Percentiles rank a stretch among this genome's conserved stretches.
Evolutionary conservation across 2,797 vertebrate genomes (phyloP).

Genomic region (Neosalanx taihuensis): DNA sequence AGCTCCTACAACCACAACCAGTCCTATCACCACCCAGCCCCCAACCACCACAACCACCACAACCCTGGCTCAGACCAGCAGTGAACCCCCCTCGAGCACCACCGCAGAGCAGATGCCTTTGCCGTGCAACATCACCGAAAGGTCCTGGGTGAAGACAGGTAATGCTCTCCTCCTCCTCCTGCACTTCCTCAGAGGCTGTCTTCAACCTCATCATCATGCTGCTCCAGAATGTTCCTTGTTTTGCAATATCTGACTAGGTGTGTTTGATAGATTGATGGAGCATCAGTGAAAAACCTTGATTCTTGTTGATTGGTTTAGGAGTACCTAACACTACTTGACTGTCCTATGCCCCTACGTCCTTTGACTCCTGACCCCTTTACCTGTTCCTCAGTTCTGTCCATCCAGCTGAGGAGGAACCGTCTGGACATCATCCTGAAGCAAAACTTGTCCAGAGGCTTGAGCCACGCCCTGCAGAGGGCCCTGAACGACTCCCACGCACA

Average conservation of each 20-base stretch:
- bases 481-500: slow-evolving; percentile 79
- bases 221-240: background rate
- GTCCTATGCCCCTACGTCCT: background rate
- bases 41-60: slow-evolving; percentile 63
- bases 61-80: slow-evolving; percentile 25
- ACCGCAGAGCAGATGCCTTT: slow-evolving; percentile 69
- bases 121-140: slow-evolving; percentile 87
- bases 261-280: no score
- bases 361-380: background rate
- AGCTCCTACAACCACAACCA: slow-evolving; percentile 40
- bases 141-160: slow-evolving; percentile 92
- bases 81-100: slow-evolving; percentile 60
- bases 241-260: no score
- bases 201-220: background rate
- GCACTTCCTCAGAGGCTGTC: background rate
- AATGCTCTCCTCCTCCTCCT: background rate
- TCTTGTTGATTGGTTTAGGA: no score
- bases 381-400: slow-evolving; percentile 80
- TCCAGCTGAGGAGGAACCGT: slow-evolving; percentile 81
- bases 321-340: background rate
- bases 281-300: no score
- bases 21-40: slow-evolving; percentile 58
- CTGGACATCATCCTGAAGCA: slow-evolving; percentile 79
- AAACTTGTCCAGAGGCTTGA: slow-evolving; percentile 84
- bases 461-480: slow-evolving; percentile 82